These are phyloP conservation scores for Onychomys leucogaster DNA, from an alignment of 2,797 vertebrate genomes.

Conservation along the genomic window DNA sequence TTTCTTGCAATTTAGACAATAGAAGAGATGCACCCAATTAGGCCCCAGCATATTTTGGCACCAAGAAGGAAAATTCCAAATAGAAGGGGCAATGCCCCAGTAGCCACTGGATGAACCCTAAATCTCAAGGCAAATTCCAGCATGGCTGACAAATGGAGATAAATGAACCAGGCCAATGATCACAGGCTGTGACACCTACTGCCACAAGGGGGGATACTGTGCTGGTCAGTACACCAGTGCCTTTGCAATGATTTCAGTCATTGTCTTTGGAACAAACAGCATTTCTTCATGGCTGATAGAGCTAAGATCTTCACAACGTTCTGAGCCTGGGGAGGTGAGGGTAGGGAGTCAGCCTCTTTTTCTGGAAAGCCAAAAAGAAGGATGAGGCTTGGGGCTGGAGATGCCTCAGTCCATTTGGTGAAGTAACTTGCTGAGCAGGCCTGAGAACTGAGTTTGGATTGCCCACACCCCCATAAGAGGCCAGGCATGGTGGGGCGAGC, in stretches of 20 bases:
- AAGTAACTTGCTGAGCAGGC: background rate
- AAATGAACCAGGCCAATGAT: background rate
- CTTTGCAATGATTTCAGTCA: background rate
- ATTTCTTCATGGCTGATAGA: conserved; percentile 1
- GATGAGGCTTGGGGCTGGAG: background rate
- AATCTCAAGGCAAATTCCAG: background rate
- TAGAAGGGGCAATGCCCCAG: background rate
- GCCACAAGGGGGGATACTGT: background rate
- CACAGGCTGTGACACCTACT: background rate
- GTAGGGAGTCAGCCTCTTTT: background rate
- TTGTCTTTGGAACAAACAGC: background rate
- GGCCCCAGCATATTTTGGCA: background rate
- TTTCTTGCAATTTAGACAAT: conserved; percentile 37
- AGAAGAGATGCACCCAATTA: background rate
- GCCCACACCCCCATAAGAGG: too few relatives aligned
- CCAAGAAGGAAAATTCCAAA: background rate
- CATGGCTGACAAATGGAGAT: background rate
- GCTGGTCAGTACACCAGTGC: background rate
- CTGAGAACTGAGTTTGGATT: background rate
- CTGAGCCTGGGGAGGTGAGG: background rate
- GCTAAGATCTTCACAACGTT: background rate
- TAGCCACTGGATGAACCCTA: background rate
- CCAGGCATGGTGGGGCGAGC: background rate
- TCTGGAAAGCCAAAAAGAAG: background rate
- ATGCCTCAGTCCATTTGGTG: background rate